Conservation (phyloP, 1,140 invertebrate genomes). For the Danaus plexippus region DNA sequence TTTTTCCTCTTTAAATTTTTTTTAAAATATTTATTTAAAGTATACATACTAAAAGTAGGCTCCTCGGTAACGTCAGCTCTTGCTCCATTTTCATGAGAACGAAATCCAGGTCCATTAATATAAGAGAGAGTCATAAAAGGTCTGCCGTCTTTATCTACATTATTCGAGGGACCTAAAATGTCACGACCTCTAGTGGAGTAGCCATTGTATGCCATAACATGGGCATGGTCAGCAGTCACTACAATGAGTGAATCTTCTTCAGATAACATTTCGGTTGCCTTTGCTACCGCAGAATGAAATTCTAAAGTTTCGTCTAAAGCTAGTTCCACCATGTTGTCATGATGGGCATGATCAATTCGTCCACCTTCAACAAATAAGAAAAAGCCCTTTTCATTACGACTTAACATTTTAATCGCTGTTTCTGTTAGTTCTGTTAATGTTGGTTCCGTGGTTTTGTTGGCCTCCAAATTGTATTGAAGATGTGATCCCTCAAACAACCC, state of each 20-base stretch:
- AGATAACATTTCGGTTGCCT: conserved; percentile 22
- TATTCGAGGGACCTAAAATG: conserved; percentile 70
- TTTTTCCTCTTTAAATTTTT: too few relatives aligned
- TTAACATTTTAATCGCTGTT: conserved; percentile 84
- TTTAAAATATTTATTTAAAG: background rate
- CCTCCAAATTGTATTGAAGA: conserved; percentile 65
- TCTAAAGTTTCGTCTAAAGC: conserved; percentile 77
- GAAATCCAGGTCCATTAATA: conserved; percentile 81
- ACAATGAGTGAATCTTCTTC: conserved; percentile 76
- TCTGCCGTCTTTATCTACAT: conserved; percentile 53
- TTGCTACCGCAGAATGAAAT: conserved; percentile 68
- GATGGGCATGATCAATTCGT: conserved; percentile 88
- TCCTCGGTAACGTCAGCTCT: conserved; percentile 49
- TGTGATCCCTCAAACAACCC: conserved; percentile 73
- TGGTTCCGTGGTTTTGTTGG: conserved; percentile 73
- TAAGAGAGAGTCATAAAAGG: conserved; percentile 83
- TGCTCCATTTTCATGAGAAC: conserved; percentile 41
- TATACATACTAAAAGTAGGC: conserved; percentile 48
- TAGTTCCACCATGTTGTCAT: conserved; percentile 78
- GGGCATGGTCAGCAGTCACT: conserved; percentile 80
- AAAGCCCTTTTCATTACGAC: conserved; percentile 85
- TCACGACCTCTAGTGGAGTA: conserved; percentile 75
- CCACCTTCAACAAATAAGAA: conserved; percentile 92
- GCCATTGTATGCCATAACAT: conserved; percentile 77
- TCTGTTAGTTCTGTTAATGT: conserved; percentile 88